A percentile compares a stretch with the other conserved stretches of the same genome.
phyloP scores from a whole-genome alignment of 2,113 vertebrate genomes.

The Burhinus bistriatus region DNA sequence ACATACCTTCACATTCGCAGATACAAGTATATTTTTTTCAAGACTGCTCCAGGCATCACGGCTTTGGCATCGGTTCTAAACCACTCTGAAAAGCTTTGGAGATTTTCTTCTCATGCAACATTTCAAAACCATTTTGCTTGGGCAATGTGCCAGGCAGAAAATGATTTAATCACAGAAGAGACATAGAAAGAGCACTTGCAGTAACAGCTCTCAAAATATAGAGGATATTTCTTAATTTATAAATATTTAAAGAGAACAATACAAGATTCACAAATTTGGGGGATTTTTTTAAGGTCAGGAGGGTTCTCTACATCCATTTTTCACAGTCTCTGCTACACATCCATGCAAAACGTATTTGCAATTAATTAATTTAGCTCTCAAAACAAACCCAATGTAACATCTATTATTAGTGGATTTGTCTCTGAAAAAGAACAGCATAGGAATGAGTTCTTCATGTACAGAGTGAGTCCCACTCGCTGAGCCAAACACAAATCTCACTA shows the following conservation, averaged over 20 bases:
- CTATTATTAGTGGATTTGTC: neutral
- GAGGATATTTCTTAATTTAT: neutral
- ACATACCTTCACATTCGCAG: neutral
- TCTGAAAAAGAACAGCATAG: neutral
- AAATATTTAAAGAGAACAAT: neutral
- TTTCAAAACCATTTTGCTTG: slow-evolving; percentile 3
- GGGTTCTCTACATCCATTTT: neutral
- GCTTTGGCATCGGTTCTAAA: neutral
- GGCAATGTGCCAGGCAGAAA: neutral
- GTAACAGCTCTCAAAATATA: neutral
- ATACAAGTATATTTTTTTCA: neutral
- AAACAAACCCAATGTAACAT: neutral
- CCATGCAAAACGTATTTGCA: neutral
- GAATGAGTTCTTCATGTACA: neutral
- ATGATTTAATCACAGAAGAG: slow-evolving; percentile 6
- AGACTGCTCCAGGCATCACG: neutral
- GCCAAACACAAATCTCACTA: neutral
- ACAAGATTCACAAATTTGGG: neutral
- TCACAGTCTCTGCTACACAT: neutral
- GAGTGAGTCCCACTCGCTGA: neutral
- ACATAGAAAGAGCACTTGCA: slow-evolving; percentile 1
- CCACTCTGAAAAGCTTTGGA: neutral
- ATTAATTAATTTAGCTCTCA: neutral
- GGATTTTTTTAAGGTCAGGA: neutral
- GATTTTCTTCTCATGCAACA: neutral